Percentiles rank a stretch among this genome's conserved stretches.
Conservation (phyloP, 1,140 invertebrate species). For the Melitaea cinxia region DNA sequence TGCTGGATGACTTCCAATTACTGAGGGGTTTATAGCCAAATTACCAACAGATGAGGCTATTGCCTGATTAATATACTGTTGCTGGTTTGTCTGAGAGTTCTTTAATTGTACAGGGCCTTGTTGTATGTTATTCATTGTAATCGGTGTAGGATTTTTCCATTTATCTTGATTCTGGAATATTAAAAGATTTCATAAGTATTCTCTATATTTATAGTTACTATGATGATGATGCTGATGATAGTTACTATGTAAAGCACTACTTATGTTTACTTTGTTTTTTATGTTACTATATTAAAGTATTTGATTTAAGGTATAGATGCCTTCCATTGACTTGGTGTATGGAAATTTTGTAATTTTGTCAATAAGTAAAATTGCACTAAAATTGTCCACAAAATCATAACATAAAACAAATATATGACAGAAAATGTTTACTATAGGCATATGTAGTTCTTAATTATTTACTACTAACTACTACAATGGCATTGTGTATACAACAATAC, state of each 20-base stretch:
- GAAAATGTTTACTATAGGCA: neutral
- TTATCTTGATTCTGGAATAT: slow-evolving; percentile 87
- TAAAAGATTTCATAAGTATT: slow-evolving; percentile 16
- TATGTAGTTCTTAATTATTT: neutral
- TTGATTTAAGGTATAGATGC: too few species aligned
- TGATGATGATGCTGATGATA: too few species aligned
- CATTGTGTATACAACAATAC: slow-evolving; percentile 4
- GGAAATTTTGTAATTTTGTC: too few species aligned
- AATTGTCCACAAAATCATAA: too few species aligned
- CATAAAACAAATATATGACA: too few species aligned
- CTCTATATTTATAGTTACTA: neutral
- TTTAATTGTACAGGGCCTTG: slow-evolving; percentile 67
- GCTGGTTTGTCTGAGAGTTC: slow-evolving; percentile 83
- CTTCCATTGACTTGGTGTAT: too few species aligned
- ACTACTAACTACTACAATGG: neutral
- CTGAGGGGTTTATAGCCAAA: slow-evolving; percentile 84
- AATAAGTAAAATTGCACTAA: too few species aligned
- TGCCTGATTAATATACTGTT: slow-evolving; percentile 80
- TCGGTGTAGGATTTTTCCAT: slow-evolving; percentile 84
- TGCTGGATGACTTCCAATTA: slow-evolving; percentile 76
- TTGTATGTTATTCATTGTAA: slow-evolving; percentile 75
- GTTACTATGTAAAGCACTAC: too few species aligned
- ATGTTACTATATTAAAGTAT: too few species aligned
- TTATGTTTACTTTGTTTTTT: too few species aligned
- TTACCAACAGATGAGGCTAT: slow-evolving; percentile 82